These are phyloP conservation scores for Halotydeus destructor DNA, from an alignment of 1,140 invertebrate species.

Conservation along the genomic window DNA sequence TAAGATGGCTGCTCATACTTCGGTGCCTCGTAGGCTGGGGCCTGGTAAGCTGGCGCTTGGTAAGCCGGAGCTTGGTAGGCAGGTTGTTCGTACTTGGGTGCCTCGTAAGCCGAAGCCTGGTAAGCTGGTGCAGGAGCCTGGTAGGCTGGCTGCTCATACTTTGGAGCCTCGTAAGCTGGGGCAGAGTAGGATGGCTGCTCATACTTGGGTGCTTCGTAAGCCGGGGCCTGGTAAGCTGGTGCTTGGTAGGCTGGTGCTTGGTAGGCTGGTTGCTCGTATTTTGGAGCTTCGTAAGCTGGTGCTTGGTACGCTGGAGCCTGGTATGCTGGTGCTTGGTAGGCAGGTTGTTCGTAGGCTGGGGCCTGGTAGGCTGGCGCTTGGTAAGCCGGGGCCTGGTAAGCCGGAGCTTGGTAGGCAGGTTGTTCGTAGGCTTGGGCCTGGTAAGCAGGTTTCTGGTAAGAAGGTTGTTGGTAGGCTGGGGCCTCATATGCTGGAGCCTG, in stretches of 20 bases:
- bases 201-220: constrained; percentile 6
- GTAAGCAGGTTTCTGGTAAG: not conserved
- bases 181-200: not conserved
- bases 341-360: constrained; percentile 4
- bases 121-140: not conserved
- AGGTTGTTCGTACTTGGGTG: not conserved
- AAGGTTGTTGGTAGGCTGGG: not conserved
- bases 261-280: not conserved
- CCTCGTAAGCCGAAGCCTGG: not conserved
- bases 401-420: constrained; percentile 4
- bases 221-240: not conserved
- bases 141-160: not conserved
- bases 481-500: constrained; percentile 2
- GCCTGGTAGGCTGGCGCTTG: not conserved
- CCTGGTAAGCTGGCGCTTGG: not conserved
- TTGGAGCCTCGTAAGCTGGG: constrained; percentile 2
- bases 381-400: constrained; percentile 2
- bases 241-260: not conserved
- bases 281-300: constrained; percentile 1
- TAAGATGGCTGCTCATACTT: not conserved
- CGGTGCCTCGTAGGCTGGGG: not conserved
- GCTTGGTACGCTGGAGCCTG: not conserved
- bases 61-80: not conserved
- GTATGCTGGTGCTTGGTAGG: constrained; percentile 6
- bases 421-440: constrained; percentile 3